Conservation (phyloP, 2,113 vertebrate genomes). For the Gorsachius goisagi region DNA sequence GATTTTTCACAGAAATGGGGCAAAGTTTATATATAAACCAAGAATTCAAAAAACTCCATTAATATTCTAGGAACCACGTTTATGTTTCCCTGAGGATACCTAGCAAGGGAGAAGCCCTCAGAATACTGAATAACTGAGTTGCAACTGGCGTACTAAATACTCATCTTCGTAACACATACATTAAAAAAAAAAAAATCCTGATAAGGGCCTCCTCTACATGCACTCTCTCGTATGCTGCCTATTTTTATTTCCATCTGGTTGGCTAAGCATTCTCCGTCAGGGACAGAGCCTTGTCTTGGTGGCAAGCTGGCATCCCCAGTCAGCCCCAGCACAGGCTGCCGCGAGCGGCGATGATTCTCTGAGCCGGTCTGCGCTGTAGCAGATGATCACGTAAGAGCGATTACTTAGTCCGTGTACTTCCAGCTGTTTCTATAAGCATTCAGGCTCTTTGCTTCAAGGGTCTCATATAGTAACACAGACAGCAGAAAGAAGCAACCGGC, state of each 20-base stretch:
- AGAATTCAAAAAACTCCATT: not conserved
- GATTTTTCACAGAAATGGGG: not conserved
- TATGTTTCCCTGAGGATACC: not conserved
- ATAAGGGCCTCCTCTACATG: not conserved
- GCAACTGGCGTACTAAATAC: not conserved
- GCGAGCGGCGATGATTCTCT: not conserved
- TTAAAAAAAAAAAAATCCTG: not conserved
- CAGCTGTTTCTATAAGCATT: not conserved
- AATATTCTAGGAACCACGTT: not conserved
- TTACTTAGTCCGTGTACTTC: not conserved
- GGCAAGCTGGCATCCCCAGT: not conserved
- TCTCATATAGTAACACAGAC: not conserved
- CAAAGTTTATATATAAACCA: not conserved
- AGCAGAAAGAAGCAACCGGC: not conserved
- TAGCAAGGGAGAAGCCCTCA: not conserved
- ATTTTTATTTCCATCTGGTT: not conserved
- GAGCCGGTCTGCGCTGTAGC: not conserved
- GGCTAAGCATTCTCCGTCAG: not conserved
- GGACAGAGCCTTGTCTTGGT: accelerated
- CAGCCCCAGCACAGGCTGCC: not conserved
- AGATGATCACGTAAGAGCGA: not conserved
- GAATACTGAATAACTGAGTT: not conserved
- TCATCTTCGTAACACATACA: not conserved
- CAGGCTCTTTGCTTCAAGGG: not conserved
- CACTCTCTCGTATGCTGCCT: not conserved